Base-by-base conservation (phyloP, 2,888 invertebrate species). In the Drosophila vallismaia region DNA sequence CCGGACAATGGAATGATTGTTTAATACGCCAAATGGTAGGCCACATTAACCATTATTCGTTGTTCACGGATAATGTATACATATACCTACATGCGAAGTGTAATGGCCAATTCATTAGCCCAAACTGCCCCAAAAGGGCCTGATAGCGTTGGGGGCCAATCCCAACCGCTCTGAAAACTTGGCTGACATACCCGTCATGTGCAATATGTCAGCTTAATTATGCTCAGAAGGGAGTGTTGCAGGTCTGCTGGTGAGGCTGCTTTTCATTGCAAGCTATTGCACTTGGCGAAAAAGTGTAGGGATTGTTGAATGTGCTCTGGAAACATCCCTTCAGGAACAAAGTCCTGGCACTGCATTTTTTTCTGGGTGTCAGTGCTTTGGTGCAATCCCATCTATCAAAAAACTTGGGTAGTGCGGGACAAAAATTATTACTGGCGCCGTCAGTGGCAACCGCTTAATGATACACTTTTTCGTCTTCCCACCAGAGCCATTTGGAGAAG, bases 401-500 rank as follows among this genome's bases (percentile, higher is more conserved):
- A 40, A 55, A 14, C 29, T 31, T 46, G 26, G n/a, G 38, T 28
- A 28, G 28, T 5, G 28, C 5, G 28, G 19, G 19, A 50, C 66
- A 66, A 33, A 53, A 66, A 50, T 12, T 55, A 42, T 66, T 59
- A 54, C 56, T 33, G 57, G 66, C 58, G 51, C 76, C 82, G 81
- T 86, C 84, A 78, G 80, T 68, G 85, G 63, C 83, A 63, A 64
- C 51, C 83, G 82, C 74, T 86, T 87, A 85, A 87, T 82, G 82
- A 66, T 89, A 50, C 44, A 24, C 44, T 44, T 19, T 19, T 36
- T n/a, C 38, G 3, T 14, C 24, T 1, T 14, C 26, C 6, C 2
- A 8, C 7, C 93, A 97, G 97, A 96, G 95, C 89, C 97, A 97
- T 89, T 92, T 97, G 77, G 96, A 97, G 89, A 95, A 96, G 86